Conservation (phyloP, 23 tunicate genomes). For the Trididemnum nubilum region DNA sequence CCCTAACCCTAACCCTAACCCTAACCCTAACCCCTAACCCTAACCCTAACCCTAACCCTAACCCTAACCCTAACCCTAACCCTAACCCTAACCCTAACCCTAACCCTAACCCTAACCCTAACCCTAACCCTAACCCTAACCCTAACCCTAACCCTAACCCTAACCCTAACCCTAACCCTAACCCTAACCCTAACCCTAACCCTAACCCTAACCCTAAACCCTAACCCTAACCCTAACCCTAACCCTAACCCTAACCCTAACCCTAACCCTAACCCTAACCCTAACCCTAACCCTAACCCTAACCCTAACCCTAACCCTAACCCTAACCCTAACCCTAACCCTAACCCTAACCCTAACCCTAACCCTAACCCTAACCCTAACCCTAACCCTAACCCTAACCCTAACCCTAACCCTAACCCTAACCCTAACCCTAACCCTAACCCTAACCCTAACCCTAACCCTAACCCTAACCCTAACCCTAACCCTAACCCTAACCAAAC, state of each 20-base stretch:
- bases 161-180: constrained; percentile 66
- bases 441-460: constrained; percentile 59
- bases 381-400: constrained; percentile 75
- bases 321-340: constrained; percentile 85
- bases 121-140: constrained; percentile 67
- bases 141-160: constrained; percentile 54
- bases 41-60: constrained; percentile 38
- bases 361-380: constrained; percentile 78
- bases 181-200: constrained; percentile 61
- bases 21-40: no score
- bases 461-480: constrained; percentile 58
- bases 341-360: constrained; percentile 86
- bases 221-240: constrained; percentile 63
- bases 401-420: constrained; percentile 92
- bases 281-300: constrained; percentile 84
- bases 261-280: constrained; percentile 72
- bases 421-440: constrained; percentile 72
- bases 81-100: constrained; percentile 55
- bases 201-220: constrained; percentile 63
- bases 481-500: no score
- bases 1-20: constrained; percentile 77
- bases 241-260: constrained; percentile 70
- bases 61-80: constrained; percentile 28
- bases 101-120: constrained; percentile 70
- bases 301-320: constrained; percentile 80